phyloP scores from a whole-genome alignment of 53 echinoderm and acorn worm genomes.

The Holothuria leucospilota region DNA sequence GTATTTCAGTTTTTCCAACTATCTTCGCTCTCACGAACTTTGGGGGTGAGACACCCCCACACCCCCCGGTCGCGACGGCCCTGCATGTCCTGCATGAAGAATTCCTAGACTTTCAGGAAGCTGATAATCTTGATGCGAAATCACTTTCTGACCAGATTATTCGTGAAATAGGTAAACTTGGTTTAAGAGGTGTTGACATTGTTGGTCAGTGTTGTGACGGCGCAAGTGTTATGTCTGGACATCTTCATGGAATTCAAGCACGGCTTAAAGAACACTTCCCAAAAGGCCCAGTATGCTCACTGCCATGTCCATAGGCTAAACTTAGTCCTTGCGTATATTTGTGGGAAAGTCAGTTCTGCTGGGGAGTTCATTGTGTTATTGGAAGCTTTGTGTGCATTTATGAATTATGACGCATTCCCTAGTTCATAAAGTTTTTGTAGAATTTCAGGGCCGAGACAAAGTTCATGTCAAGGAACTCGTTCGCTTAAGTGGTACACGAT shows the following conservation, averaged over 20 bases:
- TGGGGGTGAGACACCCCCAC: too few species aligned
- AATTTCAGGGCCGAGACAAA: slow-evolving; percentile 2
- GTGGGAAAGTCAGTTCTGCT: slow-evolving; percentile 18
- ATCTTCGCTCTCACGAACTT: too few species aligned
- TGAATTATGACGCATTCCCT: not conserved
- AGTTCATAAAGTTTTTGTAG: slow-evolving; percentile 22
- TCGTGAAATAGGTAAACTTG: too few species aligned
- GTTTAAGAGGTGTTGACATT: slow-evolving; percentile 35
- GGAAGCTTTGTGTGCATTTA: not conserved
- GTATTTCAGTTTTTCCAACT: too few species aligned
- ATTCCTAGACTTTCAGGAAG: slow-evolving; percentile 43
- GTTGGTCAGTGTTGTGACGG: slow-evolving; percentile 41
- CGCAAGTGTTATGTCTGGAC: slow-evolving; percentile 13
- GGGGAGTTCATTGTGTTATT: slow-evolving; percentile 16
- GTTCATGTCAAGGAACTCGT: slow-evolving; percentile 3
- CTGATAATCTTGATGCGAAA: too few species aligned
- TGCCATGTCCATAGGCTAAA: slow-evolving; percentile 10
- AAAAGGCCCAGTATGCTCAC: slow-evolving; percentile 17
- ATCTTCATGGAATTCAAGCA: too few species aligned
- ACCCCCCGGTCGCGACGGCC: too few species aligned
- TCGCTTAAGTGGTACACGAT: slow-evolving; percentile 47
- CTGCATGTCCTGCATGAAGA: too few species aligned
- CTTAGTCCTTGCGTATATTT: slow-evolving; percentile 23
- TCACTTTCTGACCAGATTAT: slow-evolving; percentile 23
- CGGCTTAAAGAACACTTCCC: slow-evolving; percentile 7